These are phyloP conservation scores for Pogonomyrmex barbatus DNA, from an alignment of 1,140 invertebrate genomes.

Conservation along the genomic window DNA sequence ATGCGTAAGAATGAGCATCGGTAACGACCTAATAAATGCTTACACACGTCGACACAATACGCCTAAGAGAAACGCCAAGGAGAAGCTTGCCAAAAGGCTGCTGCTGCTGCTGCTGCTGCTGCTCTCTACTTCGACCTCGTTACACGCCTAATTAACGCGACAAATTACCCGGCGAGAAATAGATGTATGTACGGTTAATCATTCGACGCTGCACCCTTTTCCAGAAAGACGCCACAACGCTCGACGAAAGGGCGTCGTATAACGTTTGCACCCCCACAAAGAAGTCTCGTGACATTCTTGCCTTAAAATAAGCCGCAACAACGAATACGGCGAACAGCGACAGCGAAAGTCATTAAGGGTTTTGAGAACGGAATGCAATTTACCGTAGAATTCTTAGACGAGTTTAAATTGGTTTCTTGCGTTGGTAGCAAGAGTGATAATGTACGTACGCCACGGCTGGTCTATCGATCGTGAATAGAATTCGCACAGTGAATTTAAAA, in stretches of 20 bases:
- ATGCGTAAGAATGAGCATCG: slow-evolving; percentile 68
- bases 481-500: slow-evolving; percentile 6
- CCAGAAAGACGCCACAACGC: slow-evolving; percentile 58
- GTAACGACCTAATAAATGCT: slow-evolving; percentile 76
- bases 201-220: slow-evolving; percentile 72
- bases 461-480: slow-evolving; percentile 16
- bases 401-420: slow-evolving; percentile 60
- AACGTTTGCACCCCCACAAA: slow-evolving; percentile 7
- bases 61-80: slow-evolving; percentile 15
- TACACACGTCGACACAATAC: slow-evolving; percentile 56
- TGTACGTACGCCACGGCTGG: background rate
- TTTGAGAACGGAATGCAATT: slow-evolving; percentile 70
- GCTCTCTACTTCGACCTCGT: slow-evolving; percentile 71
- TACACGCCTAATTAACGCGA: slow-evolving; percentile 83
- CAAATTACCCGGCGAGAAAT: slow-evolving; percentile 80
- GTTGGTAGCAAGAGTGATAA: slow-evolving; percentile 29
- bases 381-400: slow-evolving; percentile 59
- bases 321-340: slow-evolving; percentile 41
- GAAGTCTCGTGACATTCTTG: slow-evolving; percentile 59
- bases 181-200: slow-evolving; percentile 76
- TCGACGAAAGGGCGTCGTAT: slow-evolving; percentile 70
- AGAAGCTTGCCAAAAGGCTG: slow-evolving; percentile 55
- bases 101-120: slow-evolving; percentile 5
- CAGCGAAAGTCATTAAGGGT: slow-evolving; percentile 70
- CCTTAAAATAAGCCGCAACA: slow-evolving; percentile 66